Conservation (phyloP, 2,888 invertebrate genomes). For the Aphodius sticticus region DNA sequence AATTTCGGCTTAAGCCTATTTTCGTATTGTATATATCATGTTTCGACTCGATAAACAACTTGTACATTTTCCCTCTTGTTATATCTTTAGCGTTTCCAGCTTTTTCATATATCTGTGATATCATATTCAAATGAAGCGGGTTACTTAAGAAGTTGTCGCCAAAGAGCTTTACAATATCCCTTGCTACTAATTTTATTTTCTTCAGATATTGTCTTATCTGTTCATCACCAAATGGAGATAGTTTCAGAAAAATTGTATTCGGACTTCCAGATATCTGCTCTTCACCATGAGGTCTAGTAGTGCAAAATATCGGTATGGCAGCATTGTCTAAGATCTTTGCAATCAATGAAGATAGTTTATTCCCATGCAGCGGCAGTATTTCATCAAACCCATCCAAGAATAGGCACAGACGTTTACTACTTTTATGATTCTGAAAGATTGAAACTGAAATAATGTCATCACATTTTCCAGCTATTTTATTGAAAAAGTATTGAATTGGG, state of each 20-base stretch:
- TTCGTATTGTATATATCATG: not conserved
- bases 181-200: not conserved
- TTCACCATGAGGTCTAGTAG: not conserved
- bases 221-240: not conserved
- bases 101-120: not conserved
- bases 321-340: not conserved
- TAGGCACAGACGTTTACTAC: not conserved
- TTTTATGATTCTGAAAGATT: not conserved
- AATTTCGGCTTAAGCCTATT: not conserved
- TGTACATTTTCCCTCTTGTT: not conserved
- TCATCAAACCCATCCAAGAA: not conserved
- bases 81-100: not conserved
- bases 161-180: not conserved
- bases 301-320: not conserved
- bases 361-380: not conserved
- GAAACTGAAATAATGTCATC: not conserved
- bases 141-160: not conserved
- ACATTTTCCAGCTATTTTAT: not conserved
- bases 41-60: not conserved
- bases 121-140: not conserved
- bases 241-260: not conserved
- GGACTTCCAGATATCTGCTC: not conserved
- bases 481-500: not conserved
- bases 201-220: not conserved
- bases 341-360: not conserved